A percentile compares a stretch with the other conserved stretches of the same genome.
Evolutionary conservation across 2,888 invertebrate species (phyloP).

Genomic region (Lucinisca nassula): DNA sequence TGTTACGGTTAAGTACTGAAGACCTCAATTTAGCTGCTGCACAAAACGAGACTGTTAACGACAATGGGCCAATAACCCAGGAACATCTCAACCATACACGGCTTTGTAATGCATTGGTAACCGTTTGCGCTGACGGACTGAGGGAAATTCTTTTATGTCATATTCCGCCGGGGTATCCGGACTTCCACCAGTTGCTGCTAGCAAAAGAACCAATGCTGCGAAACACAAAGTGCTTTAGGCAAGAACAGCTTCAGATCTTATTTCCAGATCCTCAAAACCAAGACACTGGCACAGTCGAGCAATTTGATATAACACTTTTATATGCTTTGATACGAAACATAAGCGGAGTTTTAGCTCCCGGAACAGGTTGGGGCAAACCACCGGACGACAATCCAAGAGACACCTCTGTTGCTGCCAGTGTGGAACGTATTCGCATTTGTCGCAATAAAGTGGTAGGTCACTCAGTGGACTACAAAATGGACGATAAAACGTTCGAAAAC

Average conservation of each 20-base stretch:
- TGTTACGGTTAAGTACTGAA: too few species aligned
- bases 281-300: not conserved
- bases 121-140: not conserved
- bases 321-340: not conserved
- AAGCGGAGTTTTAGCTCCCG: not conserved
- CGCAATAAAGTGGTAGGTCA: not conserved
- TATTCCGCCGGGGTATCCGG: not conserved
- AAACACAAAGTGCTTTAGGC: too few species aligned
- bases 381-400: not conserved
- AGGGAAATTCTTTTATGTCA: not conserved
- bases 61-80: conserved; percentile 2
- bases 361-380: not conserved
- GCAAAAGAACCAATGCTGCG: not conserved
- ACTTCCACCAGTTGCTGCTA: not conserved
- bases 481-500: not conserved
- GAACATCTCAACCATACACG: not conserved
- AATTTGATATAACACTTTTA: not conserved
- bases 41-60: too few species aligned
- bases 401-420: not conserved
- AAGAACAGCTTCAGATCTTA: not conserved
- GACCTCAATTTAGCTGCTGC: too few species aligned
- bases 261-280: not conserved
- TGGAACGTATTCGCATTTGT: not conserved
- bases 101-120: not conserved
- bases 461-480: not conserved